These are phyloP conservation scores for Odontamblyopus rebecca DNA, from an alignment of 2,797 vertebrate genomes.

Conservation along the genomic window DNA sequence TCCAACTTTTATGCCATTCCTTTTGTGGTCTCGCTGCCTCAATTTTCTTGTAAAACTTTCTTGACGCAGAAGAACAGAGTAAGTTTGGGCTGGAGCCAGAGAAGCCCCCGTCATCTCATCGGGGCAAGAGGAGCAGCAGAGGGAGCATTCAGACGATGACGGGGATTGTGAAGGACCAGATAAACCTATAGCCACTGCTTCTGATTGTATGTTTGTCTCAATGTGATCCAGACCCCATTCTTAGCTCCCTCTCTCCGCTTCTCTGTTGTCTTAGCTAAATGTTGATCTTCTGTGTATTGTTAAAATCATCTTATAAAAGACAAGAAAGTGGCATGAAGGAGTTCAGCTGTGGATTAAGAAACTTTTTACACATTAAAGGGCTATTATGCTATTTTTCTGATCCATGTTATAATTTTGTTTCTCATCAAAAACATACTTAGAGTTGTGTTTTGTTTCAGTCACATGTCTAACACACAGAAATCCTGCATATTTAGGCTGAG, in stretches of 20 bases:
- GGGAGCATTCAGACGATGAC: slow-evolving; percentile 74
- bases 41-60: slow-evolving; percentile 67
- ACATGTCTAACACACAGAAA: no score
- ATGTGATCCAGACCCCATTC: slow-evolving; percentile 81
- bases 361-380: background rate
- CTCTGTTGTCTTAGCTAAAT: slow-evolving; percentile 40
- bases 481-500: no score
- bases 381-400: no score
- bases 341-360: slow-evolving; percentile 33
- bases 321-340: slow-evolving; percentile 65
- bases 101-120: slow-evolving; percentile 70
- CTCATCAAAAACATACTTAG: no score
- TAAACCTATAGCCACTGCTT: slow-evolving; percentile 77
- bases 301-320: slow-evolving; percentile 80
- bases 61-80: slow-evolving; percentile 59
- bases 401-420: no score
- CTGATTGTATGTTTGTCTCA: slow-evolving; percentile 80
- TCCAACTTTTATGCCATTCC: slow-evolving; percentile 62
- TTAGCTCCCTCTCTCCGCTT: slow-evolving; percentile 78
- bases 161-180: slow-evolving; percentile 78
- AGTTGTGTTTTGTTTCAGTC: no score
- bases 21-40: slow-evolving; percentile 49
- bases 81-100: slow-evolving; percentile 66
- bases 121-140: slow-evolving; percentile 68
- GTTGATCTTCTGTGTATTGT: slow-evolving; percentile 80